Evolutionary conservation across 2,888 invertebrate species (phyloP), one percentile per base, ranked within the genome.

Genomic region (Cerastoderma edule): DNA sequence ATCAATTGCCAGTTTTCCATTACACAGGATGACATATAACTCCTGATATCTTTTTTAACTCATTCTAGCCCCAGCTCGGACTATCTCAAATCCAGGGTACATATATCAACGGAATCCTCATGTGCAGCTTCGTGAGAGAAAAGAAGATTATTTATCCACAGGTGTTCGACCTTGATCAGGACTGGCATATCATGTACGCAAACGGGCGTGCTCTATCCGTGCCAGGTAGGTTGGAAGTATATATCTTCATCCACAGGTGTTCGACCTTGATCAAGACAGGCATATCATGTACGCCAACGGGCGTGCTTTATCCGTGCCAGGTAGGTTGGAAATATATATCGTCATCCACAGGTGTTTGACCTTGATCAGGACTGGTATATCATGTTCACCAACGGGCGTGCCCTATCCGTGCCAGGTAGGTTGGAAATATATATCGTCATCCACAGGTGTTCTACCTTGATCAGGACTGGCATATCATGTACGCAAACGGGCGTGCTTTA

Each of bases 221-320:
- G 13, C 63, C 63, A 50, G 70, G 70, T 70, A 33, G 2, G 65
- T 28, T 33, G 6, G 48, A 46, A n/a, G n/a, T n/a, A n/a, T n/a
- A n/a, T n/a, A n/a, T n/a, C n/a, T n/a, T n/a, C n/a, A n/a, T n/a
- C 54, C 67, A 2, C 56, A 74, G n/a, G 66, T 85, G 32, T 78
- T 68, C 35, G 78, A 84, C 57, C 67, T 85, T 1, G 72, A 84
- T 13, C 69, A 80, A 46, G 80, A 84, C 53, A 82, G 78, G 74
- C 68, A 84, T 56, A 67, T 85, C 19, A 85, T 85, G 84, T 82
- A 80, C 54, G 85, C 84, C 13, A 70, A 75, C 10, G 85, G 85
- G 46, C 64, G 69, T 0, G 72, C 60, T 0, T 22, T 50, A 13
- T 32, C 66, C n/a, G 48, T 70, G 13, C 63, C 63, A 50, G 70